phyloP scores from a whole-genome alignment of 2,888 invertebrate species.

The Notocelia uddmanniana region DNA sequence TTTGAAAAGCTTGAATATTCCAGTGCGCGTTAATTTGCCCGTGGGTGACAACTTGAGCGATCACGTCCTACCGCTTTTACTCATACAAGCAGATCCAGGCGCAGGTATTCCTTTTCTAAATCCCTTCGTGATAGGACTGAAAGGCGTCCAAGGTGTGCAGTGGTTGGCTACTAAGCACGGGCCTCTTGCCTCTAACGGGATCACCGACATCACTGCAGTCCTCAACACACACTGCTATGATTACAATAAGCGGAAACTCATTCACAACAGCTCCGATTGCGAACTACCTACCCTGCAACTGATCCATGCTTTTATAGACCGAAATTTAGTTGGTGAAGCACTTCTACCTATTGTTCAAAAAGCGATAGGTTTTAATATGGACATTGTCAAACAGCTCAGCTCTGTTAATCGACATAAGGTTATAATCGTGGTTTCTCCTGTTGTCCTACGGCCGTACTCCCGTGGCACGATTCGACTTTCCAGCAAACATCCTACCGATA shows the following conservation, averaged over 20 bases:
- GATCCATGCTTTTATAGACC: slow-evolving; percentile 60
- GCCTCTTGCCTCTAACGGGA: slow-evolving; percentile 63
- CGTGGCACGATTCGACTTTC: slow-evolving; percentile 62
- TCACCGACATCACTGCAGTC: slow-evolving; percentile 63
- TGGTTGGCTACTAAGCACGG: slow-evolving; percentile 55
- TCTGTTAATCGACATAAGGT: slow-evolving; percentile 55
- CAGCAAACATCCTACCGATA: slow-evolving; percentile 55
- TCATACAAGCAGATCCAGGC: slow-evolving; percentile 57
- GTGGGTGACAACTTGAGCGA: slow-evolving; percentile 69
- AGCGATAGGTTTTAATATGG: slow-evolving; percentile 50
- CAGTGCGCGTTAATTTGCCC: slow-evolving; percentile 59
- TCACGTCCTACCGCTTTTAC: slow-evolving; percentile 60
- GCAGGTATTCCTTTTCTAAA: slow-evolving; percentile 28
- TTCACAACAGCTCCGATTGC: slow-evolving; percentile 57
- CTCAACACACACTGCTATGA: slow-evolving; percentile 67
- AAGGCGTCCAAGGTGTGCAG: slow-evolving; percentile 48
- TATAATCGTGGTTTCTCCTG: slow-evolving; percentile 57
- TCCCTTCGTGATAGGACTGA: slow-evolving; percentile 44
- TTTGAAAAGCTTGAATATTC: slow-evolving; percentile 56
- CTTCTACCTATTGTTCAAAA: slow-evolving; percentile 50
- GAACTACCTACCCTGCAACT: slow-evolving; percentile 63
- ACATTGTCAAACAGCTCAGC: slow-evolving; percentile 57
- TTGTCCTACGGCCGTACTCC: slow-evolving; percentile 63
- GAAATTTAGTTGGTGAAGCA: slow-evolving; percentile 50
- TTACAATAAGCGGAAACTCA: slow-evolving; percentile 51